phyloP scores from a whole-genome alignment of 1,140 invertebrate species.

The Propsilocerus akamusi region DNA sequence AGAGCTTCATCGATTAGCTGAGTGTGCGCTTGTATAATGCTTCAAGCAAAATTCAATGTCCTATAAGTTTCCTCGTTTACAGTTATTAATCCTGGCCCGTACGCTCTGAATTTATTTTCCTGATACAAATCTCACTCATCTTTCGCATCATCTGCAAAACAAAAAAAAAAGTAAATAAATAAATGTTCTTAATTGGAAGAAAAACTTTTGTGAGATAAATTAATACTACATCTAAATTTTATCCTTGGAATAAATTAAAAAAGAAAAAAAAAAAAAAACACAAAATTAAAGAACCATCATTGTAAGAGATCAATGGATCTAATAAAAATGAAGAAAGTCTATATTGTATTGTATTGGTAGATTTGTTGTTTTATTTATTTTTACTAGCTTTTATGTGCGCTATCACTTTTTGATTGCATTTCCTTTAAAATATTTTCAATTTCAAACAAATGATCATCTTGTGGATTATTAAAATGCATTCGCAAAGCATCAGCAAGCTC shows the following conservation, averaged over 20 bases:
- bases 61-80: not conserved
- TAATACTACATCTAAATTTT: not conserved
- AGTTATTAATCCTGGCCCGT: not conserved
- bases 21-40: not conserved
- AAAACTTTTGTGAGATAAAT: not conserved
- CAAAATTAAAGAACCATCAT: not conserved
- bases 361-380: not conserved
- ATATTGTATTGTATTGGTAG: no score
- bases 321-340: no score
- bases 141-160: no score
- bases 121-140: no score
- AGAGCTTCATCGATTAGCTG: conserved; percentile 83
- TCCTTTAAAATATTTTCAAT: conserved; percentile 43
- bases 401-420: conserved; percentile 11
- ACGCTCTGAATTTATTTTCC: no score
- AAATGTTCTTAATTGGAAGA: no score
- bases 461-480: conserved; percentile 31
- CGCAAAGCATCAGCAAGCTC: conserved; percentile 66
- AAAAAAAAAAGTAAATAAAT: no score
- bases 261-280: not conserved
- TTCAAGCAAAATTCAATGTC: not conserved
- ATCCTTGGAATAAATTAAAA: not conserved
- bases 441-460: conserved; percentile 57
- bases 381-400: not conserved
- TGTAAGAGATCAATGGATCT: not conserved